Evolutionary conservation across 2,113 vertebrate species (phyloP).

Genomic region (Sylvia atricapilla): DNA sequence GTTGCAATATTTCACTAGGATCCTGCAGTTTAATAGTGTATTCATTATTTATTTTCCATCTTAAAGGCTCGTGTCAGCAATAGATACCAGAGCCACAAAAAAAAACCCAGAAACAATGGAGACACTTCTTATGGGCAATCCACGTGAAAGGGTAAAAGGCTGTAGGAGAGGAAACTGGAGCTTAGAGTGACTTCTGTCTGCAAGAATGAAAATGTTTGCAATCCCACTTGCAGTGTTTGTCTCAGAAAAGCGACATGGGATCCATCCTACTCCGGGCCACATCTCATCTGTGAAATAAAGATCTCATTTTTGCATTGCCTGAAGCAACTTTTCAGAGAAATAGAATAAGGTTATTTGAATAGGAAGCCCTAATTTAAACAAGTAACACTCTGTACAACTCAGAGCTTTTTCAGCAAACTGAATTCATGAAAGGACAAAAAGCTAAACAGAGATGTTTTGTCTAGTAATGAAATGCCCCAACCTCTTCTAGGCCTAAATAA

Average conservation of each 20-base stretch:
- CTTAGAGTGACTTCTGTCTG: background rate
- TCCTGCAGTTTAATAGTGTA: background rate
- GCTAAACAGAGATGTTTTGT: slow-evolving; percentile 18
- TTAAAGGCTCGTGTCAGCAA: background rate
- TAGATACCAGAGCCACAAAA: background rate
- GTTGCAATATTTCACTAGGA: background rate
- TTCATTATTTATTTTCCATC: background rate
- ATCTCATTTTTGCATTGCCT: slow-evolving; percentile 10
- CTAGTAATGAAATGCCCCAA: background rate
- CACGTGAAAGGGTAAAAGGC: background rate
- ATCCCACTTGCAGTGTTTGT: background rate
- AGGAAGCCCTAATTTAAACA: slow-evolving; percentile 30
- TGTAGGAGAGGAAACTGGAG: background rate
- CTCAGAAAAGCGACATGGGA: background rate
- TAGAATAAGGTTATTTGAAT: slow-evolving; percentile 18
- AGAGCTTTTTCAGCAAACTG: background rate
- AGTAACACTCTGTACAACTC: background rate
- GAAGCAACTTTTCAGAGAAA: background rate
- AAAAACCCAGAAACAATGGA: background rate
- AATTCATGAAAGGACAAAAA: background rate
- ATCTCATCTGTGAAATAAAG: slow-evolving; percentile 30
- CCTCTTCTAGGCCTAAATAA: background rate
- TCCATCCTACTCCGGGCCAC: background rate
- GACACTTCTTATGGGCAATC: background rate
- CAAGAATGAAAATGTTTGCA: slow-evolving; percentile 7